Conservation (phyloP, 2,797 vertebrate genomes). For the Mormyrops attenuatus region DNA sequence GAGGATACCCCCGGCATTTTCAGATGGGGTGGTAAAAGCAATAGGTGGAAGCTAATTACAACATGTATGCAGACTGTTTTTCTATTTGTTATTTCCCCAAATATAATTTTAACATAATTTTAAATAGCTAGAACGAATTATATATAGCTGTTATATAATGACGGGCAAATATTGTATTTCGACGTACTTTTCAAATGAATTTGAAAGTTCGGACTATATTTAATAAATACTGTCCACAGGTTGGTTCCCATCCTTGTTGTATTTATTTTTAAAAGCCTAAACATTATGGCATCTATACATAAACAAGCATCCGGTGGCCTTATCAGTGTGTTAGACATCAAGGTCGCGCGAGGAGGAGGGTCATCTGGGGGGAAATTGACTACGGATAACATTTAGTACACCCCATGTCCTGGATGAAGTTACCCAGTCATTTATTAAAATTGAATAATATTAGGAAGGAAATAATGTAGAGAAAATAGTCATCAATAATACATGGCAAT, state of each 20-base stretch:
- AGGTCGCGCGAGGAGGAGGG: slow-evolving; percentile 33
- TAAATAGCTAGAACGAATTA: background rate
- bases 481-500: background rate
- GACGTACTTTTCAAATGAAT: background rate
- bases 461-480: background rate
- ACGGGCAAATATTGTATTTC: background rate
- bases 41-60: background rate
- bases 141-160: background rate
- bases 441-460: background rate
- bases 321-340: slow-evolving; percentile 25
- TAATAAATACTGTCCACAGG: background rate
- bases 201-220: background rate
- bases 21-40: background rate
- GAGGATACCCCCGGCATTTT: background rate
- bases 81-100: background rate
- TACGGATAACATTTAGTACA: background rate
- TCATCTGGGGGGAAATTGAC: slow-evolving; percentile 8
- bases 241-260: background rate
- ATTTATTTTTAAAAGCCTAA: background rate
- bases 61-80: background rate
- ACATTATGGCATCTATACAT: background rate
- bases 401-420: slow-evolving; percentile 17
- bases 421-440: background rate
- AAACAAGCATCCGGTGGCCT: background rate
- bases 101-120: background rate